Base-by-base conservation (phyloP, 2,797 vertebrate species). In the Melanotaenia boesemani region DNA sequence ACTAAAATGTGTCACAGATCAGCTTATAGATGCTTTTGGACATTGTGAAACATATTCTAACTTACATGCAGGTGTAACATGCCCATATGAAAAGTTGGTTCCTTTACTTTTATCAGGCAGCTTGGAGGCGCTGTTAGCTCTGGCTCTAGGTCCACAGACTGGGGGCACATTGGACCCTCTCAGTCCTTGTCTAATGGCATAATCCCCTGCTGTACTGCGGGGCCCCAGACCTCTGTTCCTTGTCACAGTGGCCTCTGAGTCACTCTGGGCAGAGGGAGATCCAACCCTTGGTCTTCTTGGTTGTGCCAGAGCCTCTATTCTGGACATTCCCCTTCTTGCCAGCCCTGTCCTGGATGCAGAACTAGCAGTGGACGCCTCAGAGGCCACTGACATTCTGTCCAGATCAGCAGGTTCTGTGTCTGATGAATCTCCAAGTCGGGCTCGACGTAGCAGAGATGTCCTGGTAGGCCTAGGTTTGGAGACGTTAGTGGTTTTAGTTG, bases 51-150 rank as follows among this genome's bases (percentile, higher is more conserved):
- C 6, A 39, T 18, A n/a, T 48, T 65, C 12, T 12, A 37, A 48
- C 89, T 89, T 80, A 98, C 97, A 95, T 90, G 95, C 91, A 77
- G 96, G 90, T 76, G 96, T 89, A 87, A 91, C 93, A 69, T 97
- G 96, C 57, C 93, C 78, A 11, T 95, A 93, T 26, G 94, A 30
- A 30, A 30, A 75, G 76, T 95, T 76, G 74, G 93, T 54, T 63
- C 94, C 94, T 94, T 96, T 97, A 75, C 91, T 94, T 90, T 97
- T 98, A 86, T 99, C 98, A 0, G 97, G 96, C 9, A 99, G 94
- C 83, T 98, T 96, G 86, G 98, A 98, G 86, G 96, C 97, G 63
- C 98, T 99, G 91, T 98, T 99, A 24, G 97, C 97, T 93, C 97
- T 94, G 72, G 96, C 96, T 93, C 97, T 95, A 59, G 96, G 95